Evolutionary conservation across 2,888 invertebrate species (phyloP).

Genomic region (Frankliniella fusca): DNA sequence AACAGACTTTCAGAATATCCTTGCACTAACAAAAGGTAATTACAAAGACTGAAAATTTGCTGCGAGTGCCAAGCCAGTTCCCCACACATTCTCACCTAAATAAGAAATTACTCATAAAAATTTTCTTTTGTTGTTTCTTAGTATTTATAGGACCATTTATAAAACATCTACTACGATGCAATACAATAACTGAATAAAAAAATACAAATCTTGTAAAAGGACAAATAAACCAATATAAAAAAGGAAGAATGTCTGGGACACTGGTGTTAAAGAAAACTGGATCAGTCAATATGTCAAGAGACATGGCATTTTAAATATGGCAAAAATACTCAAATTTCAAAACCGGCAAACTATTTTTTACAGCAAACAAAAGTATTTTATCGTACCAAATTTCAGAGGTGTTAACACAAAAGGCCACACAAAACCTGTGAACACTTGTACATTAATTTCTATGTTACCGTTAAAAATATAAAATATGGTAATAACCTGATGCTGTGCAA

Average conservation of each 20-base stretch:
- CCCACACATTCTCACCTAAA: not conserved
- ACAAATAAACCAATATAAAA: not conserved
- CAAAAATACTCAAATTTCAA: not conserved
- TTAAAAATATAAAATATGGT: not conserved
- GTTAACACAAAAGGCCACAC: constrained; percentile 2
- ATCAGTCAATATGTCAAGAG: constrained; percentile 12
- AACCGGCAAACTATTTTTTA: not conserved
- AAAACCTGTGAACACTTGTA: not conserved
- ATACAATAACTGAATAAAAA: not conserved
- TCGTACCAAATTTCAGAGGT: not conserved
- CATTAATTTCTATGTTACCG: not conserved
- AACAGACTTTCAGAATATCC: constrained; percentile 23
- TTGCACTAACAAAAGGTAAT: constrained; percentile 23
- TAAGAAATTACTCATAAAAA: constrained; percentile 6
- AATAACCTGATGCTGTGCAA: constrained; percentile 7
- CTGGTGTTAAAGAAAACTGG: not conserved
- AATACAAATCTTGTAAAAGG: not conserved
- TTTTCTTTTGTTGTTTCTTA: not conserved
- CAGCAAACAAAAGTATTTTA: not conserved
- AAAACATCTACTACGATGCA: not conserved
- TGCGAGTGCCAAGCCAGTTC: not conserved
- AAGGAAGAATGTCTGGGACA: not conserved
- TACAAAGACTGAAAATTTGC: not conserved
- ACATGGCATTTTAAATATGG: constrained; percentile 19
- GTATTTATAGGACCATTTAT: no score